phyloP scores from a whole-genome alignment of 2,888 invertebrate species.

The Meta bourneti region DNA sequence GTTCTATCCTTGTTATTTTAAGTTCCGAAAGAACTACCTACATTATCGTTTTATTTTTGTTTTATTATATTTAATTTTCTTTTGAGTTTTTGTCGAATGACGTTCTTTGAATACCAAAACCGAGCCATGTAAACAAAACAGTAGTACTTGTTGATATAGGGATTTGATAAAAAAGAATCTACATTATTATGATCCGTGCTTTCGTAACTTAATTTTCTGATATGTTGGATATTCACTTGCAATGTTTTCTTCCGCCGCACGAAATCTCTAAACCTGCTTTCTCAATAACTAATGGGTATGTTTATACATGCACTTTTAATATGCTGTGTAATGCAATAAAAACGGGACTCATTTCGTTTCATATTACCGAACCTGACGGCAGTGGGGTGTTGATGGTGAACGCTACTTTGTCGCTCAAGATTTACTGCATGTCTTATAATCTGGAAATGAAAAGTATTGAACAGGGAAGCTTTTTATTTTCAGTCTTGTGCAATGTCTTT shows the following conservation, averaged over 20 bases:
- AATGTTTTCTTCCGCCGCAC: constrained; percentile 5
- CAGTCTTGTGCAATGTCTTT: too few relatives aligned
- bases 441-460: too few relatives aligned
- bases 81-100: neutral
- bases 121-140: constrained; percentile 38
- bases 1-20: neutral
- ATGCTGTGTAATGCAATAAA: too few relatives aligned
- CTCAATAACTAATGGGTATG: constrained; percentile 21
- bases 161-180: constrained; percentile 3
- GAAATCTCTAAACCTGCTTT: neutral
- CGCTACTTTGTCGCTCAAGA: too few relatives aligned
- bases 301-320: constrained; percentile 1
- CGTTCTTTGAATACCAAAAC: neutral
- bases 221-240: constrained; percentile 27
- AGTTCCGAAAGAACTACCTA: neutral
- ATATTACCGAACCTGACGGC: too few relatives aligned
- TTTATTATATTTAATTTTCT: neutral
- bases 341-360: too few relatives aligned
- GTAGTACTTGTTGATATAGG: constrained; percentile 37
- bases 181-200: constrained; percentile 1
- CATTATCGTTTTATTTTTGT: constrained; percentile 10
- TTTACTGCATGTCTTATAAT: too few relatives aligned
- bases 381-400: too few relatives aligned
- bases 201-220: constrained; percentile 19
- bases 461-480: too few relatives aligned